Evolutionary conservation across 2,888 invertebrate species (phyloP).

Genomic region (Aporophyla nigra): DNA sequence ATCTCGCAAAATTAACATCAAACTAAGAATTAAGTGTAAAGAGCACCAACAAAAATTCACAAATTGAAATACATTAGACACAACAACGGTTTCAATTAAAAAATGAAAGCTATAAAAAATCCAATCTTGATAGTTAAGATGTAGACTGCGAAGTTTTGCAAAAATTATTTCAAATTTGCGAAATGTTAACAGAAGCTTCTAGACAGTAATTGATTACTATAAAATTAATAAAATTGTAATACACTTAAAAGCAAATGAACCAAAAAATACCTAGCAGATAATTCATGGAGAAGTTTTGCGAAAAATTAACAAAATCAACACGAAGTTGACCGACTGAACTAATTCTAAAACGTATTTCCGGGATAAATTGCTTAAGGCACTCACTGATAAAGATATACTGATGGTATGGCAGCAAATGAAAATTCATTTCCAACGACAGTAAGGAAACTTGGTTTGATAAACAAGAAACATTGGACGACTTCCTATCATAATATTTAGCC

Average conservation of each 20-base stretch:
- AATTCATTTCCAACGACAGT: conserved; percentile 9
- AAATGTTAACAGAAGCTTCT: neutral
- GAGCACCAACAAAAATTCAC: neutral
- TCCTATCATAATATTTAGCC: conserved; percentile 69
- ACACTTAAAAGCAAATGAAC: neutral
- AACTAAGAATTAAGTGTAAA: neutral
- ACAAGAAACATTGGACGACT: conserved; percentile 53
- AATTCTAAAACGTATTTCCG: conserved; percentile 1
- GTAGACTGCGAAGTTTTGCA: neutral
- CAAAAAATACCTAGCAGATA: conserved; percentile 15
- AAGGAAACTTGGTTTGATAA: conserved; percentile 53
- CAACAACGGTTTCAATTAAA: too few species aligned
- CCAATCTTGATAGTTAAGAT: neutral
- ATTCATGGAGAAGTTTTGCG: neutral
- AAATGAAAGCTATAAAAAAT: neutral
- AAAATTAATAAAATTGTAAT: neutral
- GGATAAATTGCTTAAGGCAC: neutral
- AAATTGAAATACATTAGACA: neutral
- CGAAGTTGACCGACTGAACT: neutral
- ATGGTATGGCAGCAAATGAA: conserved; percentile 36
- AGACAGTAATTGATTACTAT: neutral
- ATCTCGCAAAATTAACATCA: neutral
- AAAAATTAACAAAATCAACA: neutral
- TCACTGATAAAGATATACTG: conserved; percentile 2
- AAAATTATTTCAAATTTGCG: neutral